A percentile compares a stretch with the other conserved stretches of the same genome.
phyloP scores from a whole-genome alignment of 2,113 vertebrate species.

The Corythaeola cristata region DNA sequence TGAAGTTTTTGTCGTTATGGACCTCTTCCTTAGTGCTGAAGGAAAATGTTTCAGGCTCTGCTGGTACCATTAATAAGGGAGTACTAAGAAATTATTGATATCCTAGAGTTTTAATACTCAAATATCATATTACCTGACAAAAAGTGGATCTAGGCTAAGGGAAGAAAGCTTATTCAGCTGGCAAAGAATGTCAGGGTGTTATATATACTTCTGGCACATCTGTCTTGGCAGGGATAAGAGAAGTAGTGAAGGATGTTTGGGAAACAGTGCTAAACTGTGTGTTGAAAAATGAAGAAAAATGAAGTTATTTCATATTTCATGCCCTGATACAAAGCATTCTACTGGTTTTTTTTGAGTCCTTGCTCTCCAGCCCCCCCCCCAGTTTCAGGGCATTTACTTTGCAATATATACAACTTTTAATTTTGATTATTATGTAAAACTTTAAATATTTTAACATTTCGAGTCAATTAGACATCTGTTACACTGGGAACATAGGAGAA shows the following conservation, averaged over 20 bases:
- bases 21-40: background rate
- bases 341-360: background rate
- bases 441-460: background rate
- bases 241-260: background rate
- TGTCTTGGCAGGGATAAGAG: background rate
- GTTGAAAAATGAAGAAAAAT: background rate
- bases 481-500: background rate
- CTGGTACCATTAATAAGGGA: background rate
- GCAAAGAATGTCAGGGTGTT: background rate
- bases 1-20: background rate
- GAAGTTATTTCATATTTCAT: background rate
- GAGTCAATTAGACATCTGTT: background rate
- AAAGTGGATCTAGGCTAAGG: background rate
- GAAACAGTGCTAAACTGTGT: background rate
- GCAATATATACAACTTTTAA: background rate
- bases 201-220: background rate
- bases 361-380: no score
- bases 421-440: background rate
- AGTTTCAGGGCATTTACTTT: background rate
- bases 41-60: background rate
- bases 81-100: background rate
- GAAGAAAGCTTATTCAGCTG: background rate
- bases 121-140: background rate
- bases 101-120: background rate
- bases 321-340: background rate